Base-by-base conservation (phyloP, 1,140 invertebrate genomes). In the Drosophila virilis region DNA sequence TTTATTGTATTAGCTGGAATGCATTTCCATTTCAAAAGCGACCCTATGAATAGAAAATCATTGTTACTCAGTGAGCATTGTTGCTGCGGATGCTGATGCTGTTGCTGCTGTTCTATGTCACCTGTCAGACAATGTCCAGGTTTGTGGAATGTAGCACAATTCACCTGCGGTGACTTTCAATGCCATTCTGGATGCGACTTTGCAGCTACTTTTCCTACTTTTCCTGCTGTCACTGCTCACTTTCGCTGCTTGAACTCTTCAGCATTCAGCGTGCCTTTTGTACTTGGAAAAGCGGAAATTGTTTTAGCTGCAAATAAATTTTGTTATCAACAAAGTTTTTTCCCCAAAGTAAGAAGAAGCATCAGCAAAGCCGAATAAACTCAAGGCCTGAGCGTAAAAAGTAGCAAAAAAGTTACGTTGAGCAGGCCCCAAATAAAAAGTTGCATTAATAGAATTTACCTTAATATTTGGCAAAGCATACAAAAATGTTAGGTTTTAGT, bases 21-120 rank as follows among this genome's bases (percentile, higher is more conserved):
- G 83, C 82, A 86, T 65, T 86, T 77, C 68, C 62, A 77, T 68
- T 78, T 78, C 61, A 77, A 77, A 77, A 68, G 73, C 48, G 22
- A 43, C 33, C 48, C 77, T 72, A 78, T 86, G 69, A 82, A 78
- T 78, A 86, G 71, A 55, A 69, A 55, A 46, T 42, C 54, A 59
- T 73, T 72, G 52, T 74, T 37, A 17, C 35, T 51, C n/a, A 37
- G 33, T 15, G 8, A 46, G 59, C 59, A 74, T 74, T 74, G 70
- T 77, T 43, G 42, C 35, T 38, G 33, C 58, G 45, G 37, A 9
- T 22, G n/a, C 13, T 59, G n/a, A 28, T 43, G 32, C 46, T 61
- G 57, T 15, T 43, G 51, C 17, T 33, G 37, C 32, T 48, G 9
- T 64, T 74, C 65, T 74, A 1, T 68, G 51, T 70, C 59, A 58